Evolutionary conservation across 2,888 invertebrate species (phyloP).

Genomic region (Tuberolachnus salignus): DNA sequence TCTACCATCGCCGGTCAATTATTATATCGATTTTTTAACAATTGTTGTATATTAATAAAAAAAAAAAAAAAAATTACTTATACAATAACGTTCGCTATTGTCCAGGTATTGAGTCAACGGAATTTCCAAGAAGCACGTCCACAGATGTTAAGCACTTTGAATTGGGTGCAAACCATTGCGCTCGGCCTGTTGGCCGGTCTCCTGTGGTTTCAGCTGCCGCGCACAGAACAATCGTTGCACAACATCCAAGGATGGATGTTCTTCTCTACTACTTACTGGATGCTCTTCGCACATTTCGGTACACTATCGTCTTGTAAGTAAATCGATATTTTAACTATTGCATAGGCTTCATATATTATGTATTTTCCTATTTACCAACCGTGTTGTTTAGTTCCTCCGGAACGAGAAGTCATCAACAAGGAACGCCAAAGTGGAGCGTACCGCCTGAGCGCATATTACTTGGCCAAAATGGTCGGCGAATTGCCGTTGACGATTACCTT

Average conservation of each 20-base stretch:
- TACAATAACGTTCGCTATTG: background rate
- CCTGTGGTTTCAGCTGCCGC: slow-evolving; percentile 79
- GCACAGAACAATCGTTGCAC: slow-evolving; percentile 75
- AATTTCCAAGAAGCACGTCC: slow-evolving; percentile 78
- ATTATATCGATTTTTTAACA: background rate
- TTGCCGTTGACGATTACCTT: slow-evolving; percentile 75
- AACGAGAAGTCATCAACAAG: slow-evolving; percentile 79
- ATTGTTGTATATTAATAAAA: background rate
- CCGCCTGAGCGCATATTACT: slow-evolving; percentile 78
- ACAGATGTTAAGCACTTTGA: slow-evolving; percentile 76
- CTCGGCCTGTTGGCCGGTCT: slow-evolving; percentile 75
- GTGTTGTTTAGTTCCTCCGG: slow-evolving; percentile 71
- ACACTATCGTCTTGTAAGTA: slow-evolving; percentile 76
- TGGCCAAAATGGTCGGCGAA: slow-evolving; percentile 83
- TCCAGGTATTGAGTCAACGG: slow-evolving; percentile 72
- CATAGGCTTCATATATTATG: background rate
- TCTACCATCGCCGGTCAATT: background rate
- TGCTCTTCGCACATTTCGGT: slow-evolving; percentile 79
- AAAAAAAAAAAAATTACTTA: background rate
- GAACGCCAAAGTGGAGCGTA: slow-evolving; percentile 80
- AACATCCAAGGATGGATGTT: slow-evolving; percentile 86
- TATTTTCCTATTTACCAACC: slow-evolving; percentile 3
- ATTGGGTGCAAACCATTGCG: slow-evolving; percentile 78
- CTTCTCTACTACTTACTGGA: slow-evolving; percentile 83
- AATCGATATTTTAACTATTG: background rate